Percentiles rank a stretch among this genome's conserved stretches.
These are phyloP conservation scores for Astyanax mexicanus DNA, from an alignment of 2,797 vertebrate species.

Conservation along the genomic window DNA sequence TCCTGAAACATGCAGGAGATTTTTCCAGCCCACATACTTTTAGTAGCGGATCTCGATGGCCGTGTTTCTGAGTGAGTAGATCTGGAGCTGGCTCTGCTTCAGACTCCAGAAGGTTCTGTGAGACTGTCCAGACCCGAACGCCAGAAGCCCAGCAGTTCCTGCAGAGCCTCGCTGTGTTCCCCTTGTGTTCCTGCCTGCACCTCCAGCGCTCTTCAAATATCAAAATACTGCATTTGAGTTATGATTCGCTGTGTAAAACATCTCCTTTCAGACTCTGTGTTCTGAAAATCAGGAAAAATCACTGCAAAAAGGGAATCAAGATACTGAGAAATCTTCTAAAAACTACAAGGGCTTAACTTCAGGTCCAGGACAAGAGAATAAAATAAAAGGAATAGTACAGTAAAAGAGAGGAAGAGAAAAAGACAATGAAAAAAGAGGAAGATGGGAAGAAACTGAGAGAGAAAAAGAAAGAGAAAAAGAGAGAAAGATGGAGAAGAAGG, in stretches of 20 bases:
- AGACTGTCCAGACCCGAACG: constrained; percentile 48
- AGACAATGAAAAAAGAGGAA: too few relatives aligned
- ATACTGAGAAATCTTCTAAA: too few relatives aligned
- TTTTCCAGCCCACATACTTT: constrained; percentile 7
- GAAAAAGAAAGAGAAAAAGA: too few relatives aligned
- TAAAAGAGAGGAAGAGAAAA: too few relatives aligned
- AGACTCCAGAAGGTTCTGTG: constrained; percentile 37
- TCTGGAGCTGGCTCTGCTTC: constrained; percentile 40
- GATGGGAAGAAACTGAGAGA: too few relatives aligned
- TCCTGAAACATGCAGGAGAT: constrained; percentile 1
- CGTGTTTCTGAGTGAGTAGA: constrained; percentile 39
- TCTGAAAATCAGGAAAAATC: too few relatives aligned
- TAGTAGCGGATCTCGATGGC: constrained; percentile 15
- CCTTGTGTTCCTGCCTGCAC: constrained; percentile 31
- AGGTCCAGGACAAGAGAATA: too few relatives aligned
- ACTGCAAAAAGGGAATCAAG: too few relatives aligned
- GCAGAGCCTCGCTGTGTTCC: constrained; percentile 23
- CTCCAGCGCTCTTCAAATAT: constrained; percentile 37
- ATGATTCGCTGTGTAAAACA: constrained; percentile 3
- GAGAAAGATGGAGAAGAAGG: too few relatives aligned
- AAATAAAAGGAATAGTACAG: too few relatives aligned
- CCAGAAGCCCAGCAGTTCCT: constrained; percentile 41
- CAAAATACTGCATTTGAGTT: constrained; percentile 10
- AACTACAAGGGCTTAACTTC: too few relatives aligned
- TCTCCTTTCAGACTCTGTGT: constrained; percentile 1